phyloP scores from a whole-genome alignment of 2,797 vertebrate genomes.

The Sebastes hubbsi region DNA sequence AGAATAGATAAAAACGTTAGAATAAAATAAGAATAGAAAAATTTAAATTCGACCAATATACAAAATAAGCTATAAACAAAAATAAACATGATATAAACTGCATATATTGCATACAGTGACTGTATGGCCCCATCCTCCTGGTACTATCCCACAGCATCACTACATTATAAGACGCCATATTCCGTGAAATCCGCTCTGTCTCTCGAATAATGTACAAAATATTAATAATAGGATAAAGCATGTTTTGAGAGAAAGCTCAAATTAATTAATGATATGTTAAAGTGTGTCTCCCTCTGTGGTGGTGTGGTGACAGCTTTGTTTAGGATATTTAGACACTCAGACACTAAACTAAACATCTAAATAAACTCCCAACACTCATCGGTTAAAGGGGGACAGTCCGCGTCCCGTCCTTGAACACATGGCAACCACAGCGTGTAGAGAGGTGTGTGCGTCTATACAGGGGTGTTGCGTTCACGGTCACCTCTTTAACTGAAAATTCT shows the following conservation, averaged over 20 bases:
- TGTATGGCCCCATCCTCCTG: background rate
- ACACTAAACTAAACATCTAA: too few relatives aligned
- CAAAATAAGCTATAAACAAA: too few relatives aligned
- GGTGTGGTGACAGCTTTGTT: background rate
- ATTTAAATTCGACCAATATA: too few relatives aligned
- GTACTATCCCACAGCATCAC: background rate
- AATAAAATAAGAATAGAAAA: too few relatives aligned
- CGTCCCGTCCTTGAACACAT: slow-evolving; percentile 45
- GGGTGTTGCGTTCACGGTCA: background rate
- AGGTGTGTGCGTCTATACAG: background rate
- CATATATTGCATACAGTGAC: background rate
- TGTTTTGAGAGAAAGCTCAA: background rate
- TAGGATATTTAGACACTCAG: background rate
- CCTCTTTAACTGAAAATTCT: background rate
- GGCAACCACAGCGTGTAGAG: background rate
- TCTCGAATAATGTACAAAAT: background rate
- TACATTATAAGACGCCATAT: background rate
- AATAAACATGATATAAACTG: too few relatives aligned
- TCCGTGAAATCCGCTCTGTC: too few relatives aligned
- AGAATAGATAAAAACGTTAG: too few relatives aligned
- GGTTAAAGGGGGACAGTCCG: slow-evolving; percentile 3
- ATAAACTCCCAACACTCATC: background rate
- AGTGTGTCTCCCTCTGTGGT: background rate
- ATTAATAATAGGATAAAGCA: background rate
- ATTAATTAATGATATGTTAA: background rate